A percentile compares a stretch with the other conserved stretches of the same genome.
Conservation (phyloP, 2,888 invertebrate genomes). For the Caenorhabditis sp. region DNA sequence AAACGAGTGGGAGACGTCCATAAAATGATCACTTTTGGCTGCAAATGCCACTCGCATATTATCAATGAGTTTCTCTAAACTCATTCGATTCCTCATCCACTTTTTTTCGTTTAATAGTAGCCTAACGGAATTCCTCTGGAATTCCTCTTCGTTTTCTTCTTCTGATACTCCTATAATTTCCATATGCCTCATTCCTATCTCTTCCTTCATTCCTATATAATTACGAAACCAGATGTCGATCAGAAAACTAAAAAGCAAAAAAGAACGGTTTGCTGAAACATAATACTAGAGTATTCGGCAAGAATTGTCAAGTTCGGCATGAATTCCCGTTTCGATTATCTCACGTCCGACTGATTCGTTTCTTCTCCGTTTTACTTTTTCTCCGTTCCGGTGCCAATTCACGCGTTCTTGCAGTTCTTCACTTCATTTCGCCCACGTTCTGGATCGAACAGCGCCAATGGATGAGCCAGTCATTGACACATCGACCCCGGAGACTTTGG, state of each 20-base stretch:
- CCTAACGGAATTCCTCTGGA: not conserved
- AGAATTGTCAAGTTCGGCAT: constrained; percentile 57
- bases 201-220: constrained; percentile 33
- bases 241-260: constrained; percentile 30
- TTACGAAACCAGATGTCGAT: constrained; percentile 55
- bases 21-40: constrained; percentile 19
- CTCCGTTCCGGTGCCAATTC: not conserved
- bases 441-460: constrained; percentile 24
- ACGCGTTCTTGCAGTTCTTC: constrained; percentile 21
- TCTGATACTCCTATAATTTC: constrained; percentile 51
- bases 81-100: not conserved
- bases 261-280: constrained; percentile 46
- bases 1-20: constrained; percentile 31
- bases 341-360: constrained; percentile 55
- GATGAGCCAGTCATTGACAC: constrained; percentile 72
- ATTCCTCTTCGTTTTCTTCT: constrained; percentile 20
- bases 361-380: constrained; percentile 12
- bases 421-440: constrained; percentile 6
- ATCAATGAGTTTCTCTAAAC: not conserved
- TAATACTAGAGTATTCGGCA: constrained; percentile 56
- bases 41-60: constrained; percentile 9
- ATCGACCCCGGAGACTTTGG: constrained; percentile 75
- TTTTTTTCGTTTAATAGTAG: not conserved
- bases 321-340: constrained; percentile 56
- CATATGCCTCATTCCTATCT: constrained; percentile 35